Conservation (phyloP, 2,888 invertebrate genomes). For the Andrena dorsata region DNA sequence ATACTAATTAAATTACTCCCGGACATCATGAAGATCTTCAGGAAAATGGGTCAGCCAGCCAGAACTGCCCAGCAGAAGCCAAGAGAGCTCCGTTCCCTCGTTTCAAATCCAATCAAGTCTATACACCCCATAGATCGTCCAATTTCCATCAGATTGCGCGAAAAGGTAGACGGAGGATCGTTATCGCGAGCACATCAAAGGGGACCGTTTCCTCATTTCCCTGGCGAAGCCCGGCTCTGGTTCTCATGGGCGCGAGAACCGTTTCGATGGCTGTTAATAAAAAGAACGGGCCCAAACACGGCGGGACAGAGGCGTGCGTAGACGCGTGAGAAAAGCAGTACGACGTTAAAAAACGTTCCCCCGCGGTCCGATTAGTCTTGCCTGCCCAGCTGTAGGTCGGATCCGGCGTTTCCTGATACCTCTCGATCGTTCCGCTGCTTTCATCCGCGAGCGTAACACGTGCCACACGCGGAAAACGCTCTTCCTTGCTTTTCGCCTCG, state of each 20-base stretch:
- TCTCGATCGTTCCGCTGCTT: conserved; percentile 25
- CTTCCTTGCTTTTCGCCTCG: background rate
- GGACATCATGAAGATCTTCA: too few species aligned
- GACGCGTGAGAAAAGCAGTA: conserved; percentile 18
- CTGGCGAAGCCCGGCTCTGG: background rate
- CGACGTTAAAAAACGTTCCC: background rate
- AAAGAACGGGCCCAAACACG: conserved; percentile 1
- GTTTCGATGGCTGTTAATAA: conserved; percentile 18
- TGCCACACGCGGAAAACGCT: conserved; percentile 9
- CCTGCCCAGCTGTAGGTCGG: conserved; percentile 22
- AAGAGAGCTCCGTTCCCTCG: too few species aligned
- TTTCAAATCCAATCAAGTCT: too few species aligned
- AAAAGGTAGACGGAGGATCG: background rate
- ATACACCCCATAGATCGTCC: background rate
- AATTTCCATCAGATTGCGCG: background rate
- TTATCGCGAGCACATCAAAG: conserved; percentile 6
- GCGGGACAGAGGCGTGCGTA: background rate
- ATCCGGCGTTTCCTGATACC: conserved; percentile 41
- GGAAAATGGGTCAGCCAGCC: too few species aligned
- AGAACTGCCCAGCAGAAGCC: too few species aligned
- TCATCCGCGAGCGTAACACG: conserved; percentile 40
- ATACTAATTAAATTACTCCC: too few species aligned
- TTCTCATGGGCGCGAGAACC: background rate
- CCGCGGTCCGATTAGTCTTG: conserved; percentile 22
- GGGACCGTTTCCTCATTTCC: conserved; percentile 14